A percentile compares a stretch with the other conserved stretches of the same genome.
phyloP scores from a whole-genome alignment of 2,113 vertebrate genomes.

The Phrynosoma platyrhinos region DNA sequence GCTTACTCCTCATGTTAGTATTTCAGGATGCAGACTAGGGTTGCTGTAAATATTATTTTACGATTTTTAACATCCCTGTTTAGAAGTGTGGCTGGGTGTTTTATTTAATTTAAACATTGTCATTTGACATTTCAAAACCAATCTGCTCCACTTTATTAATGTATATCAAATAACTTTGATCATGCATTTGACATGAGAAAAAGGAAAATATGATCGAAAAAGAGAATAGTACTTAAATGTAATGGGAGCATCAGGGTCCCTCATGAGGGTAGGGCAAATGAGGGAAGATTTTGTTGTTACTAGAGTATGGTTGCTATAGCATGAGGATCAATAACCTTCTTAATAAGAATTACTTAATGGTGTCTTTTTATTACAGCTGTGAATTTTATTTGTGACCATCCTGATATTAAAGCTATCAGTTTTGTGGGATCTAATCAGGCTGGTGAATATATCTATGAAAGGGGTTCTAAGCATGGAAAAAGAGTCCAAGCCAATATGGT shows the following conservation, averaged over 20 bases:
- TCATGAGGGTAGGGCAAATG: background rate
- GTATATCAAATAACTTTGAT: background rate
- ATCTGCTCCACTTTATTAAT: background rate
- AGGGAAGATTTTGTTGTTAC: background rate
- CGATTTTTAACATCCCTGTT: background rate
- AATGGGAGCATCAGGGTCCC: fast-evolving
- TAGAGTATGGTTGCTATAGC: background rate
- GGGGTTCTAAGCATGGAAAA: slow-evolving; percentile 94
- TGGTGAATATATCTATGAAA: slow-evolving; percentile 96
- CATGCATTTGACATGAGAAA: background rate
- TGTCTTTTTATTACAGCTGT: slow-evolving; percentile 83
- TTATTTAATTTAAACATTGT: background rate
- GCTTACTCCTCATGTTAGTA: too few relatives aligned
- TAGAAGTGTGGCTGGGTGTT: background rate
- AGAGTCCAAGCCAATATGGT: slow-evolving; percentile 99
- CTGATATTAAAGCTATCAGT: slow-evolving; percentile 95
- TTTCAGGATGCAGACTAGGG: background rate
- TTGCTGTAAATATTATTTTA: background rate
- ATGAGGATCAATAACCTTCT: background rate
- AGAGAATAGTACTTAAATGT: background rate
- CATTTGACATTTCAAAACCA: background rate
- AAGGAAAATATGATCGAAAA: background rate
- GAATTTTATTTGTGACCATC: slow-evolving; percentile 96
- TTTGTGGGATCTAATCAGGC: slow-evolving; percentile 98
- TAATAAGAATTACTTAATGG: slow-evolving; percentile 2